Percentiles rank a stretch among this genome's conserved stretches.
Conservation (phyloP, 2,888 invertebrate species). For the Ceraclea dissimilis region DNA sequence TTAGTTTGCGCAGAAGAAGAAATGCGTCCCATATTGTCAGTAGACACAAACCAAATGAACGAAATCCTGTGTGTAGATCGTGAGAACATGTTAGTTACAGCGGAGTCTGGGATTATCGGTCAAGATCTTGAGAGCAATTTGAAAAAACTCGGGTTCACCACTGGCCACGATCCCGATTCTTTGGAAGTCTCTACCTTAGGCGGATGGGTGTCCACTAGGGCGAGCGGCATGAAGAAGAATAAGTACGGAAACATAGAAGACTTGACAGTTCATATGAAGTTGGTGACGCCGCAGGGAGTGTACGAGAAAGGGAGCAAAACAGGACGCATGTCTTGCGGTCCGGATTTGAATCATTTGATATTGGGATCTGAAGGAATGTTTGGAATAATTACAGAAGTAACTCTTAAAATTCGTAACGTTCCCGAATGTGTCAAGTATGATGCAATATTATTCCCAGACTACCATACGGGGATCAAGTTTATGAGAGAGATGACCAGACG, state of each 20-base stretch:
- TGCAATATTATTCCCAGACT: slow-evolving; percentile 89
- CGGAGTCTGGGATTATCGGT: slow-evolving; percentile 84
- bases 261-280: slow-evolving; percentile 79
- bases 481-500: slow-evolving; percentile 76
- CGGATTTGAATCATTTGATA: slow-evolving; percentile 78
- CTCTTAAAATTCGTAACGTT: slow-evolving; percentile 78
- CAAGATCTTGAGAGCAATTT: slow-evolving; percentile 89
- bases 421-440: slow-evolving; percentile 84
- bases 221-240: slow-evolving; percentile 99
- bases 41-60: slow-evolving; percentile 97
- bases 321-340: slow-evolving; percentile 88
- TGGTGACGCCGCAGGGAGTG: slow-evolving; percentile 78
- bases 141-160: slow-evolving; percentile 68
- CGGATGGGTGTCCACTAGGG: slow-evolving; percentile 95
- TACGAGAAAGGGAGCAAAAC: slow-evolving; percentile 77
- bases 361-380: slow-evolving; percentile 94
- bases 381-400: slow-evolving; percentile 92
- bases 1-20: slow-evolving; percentile 76
- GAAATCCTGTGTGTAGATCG: slow-evolving; percentile 88
- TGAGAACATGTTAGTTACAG: slow-evolving; percentile 64
- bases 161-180: slow-evolving; percentile 97
- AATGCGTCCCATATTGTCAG: slow-evolving; percentile 70
- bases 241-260: slow-evolving; percentile 97
- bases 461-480: slow-evolving; percentile 82
- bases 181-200: slow-evolving; percentile 95